Evolutionary conservation across 1,140 invertebrate species (phyloP).

Genomic region (Lordiphosa stackelbergi): DNA sequence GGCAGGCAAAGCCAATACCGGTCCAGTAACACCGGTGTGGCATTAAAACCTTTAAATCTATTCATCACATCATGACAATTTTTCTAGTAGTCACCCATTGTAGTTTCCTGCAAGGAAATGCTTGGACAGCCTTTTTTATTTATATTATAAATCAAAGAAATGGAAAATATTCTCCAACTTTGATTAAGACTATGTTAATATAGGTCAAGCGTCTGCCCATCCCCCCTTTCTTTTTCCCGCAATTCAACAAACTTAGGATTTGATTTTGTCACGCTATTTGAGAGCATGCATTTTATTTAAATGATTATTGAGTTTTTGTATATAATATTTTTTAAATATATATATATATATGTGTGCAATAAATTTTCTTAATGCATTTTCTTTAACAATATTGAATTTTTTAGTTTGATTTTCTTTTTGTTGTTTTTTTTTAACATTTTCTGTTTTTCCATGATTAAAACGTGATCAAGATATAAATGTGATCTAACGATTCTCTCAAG

Average conservation of each 20-base stretch:
- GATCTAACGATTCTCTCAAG: slow-evolving; percentile 12
- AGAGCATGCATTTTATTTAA: slow-evolving; percentile 53
- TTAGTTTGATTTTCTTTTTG: neutral
- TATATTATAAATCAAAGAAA: too few relatives aligned
- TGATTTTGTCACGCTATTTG: slow-evolving; percentile 46
- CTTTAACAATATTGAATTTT: slow-evolving; percentile 25
- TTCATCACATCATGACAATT: too few relatives aligned
- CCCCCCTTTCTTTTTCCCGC: too few relatives aligned
- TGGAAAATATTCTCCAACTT: too few relatives aligned
- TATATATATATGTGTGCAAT: slow-evolving; percentile 23
- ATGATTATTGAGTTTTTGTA: slow-evolving; percentile 33
- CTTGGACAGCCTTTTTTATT: too few relatives aligned
- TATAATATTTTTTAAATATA: slow-evolving; percentile 48
- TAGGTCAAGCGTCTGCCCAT: too few relatives aligned
- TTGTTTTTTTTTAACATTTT: slow-evolving; percentile 42
- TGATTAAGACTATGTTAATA: too few relatives aligned
- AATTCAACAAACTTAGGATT: neutral
- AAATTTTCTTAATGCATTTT: slow-evolving; percentile 31
- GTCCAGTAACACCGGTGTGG: too few relatives aligned
- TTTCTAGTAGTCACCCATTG: too few relatives aligned
- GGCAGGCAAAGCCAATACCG: too few relatives aligned
- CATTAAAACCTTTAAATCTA: too few relatives aligned
- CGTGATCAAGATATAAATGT: slow-evolving; percentile 25
- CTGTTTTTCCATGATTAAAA: slow-evolving; percentile 40
- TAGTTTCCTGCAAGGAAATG: too few relatives aligned